These are phyloP conservation scores for Coptotermes formosanus DNA, from an alignment of 1,140 invertebrate species.

Conservation along the genomic window DNA sequence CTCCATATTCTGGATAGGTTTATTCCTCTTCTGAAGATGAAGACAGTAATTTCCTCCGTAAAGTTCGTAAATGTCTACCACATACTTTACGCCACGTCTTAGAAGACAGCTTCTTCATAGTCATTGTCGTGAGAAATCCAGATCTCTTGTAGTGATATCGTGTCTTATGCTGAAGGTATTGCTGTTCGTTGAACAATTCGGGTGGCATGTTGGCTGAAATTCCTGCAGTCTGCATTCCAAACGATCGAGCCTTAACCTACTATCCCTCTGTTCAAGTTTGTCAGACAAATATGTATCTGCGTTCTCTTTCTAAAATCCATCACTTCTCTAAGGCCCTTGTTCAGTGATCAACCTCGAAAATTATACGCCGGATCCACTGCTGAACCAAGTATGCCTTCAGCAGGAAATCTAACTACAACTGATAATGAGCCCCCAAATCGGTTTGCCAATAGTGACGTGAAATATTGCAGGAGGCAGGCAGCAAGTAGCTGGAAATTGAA, in stretches of 20 bases:
- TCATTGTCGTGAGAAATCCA: no score
- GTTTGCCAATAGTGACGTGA: neutral
- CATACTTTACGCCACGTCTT: no score
- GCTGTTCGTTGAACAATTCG: no score
- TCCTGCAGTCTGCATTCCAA: neutral
- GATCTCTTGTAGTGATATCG: no score
- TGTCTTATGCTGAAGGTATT: no score
- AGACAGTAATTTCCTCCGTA: no score
- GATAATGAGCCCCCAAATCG: neutral
- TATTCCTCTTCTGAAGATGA: no score
- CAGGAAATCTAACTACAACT: neutral
- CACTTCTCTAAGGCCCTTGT: neutral
- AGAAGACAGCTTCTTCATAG: no score
- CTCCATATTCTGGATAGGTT: no score
- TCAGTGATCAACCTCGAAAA: neutral
- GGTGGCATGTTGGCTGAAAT: neutral
- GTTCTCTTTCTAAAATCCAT: neutral
- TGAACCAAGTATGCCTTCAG: neutral
- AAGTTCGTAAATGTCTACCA: no score
- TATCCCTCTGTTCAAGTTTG: no score
- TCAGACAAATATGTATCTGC: neutral
- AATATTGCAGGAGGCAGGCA: neutral
- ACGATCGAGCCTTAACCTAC: no score
- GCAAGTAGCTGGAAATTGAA: neutral
- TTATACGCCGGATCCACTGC: neutral